phyloP scores from a whole-genome alignment of 1,140 invertebrate species.

The Orius insidiosus region DNA sequence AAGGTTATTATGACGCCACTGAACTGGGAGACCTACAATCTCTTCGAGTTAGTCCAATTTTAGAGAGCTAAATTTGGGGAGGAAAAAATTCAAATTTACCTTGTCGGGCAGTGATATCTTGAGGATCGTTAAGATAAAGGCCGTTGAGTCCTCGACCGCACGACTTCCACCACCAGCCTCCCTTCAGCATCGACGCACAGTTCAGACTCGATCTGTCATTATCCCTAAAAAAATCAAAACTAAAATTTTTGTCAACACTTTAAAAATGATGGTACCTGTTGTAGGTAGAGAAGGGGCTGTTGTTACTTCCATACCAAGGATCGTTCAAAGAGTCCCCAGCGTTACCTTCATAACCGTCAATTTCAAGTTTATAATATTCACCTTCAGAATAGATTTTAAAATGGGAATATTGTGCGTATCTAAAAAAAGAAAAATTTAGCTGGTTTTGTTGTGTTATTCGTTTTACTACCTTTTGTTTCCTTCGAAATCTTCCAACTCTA shows the following conservation, averaged over 20 bases:
- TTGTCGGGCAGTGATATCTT: conserved; percentile 74
- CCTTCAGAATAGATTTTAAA: conserved; percentile 81
- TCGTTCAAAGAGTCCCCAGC: conserved; percentile 80
- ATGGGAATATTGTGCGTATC: conserved; percentile 78
- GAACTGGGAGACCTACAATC: too few relatives aligned
- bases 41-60: too few relatives aligned
- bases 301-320: conserved; percentile 82
- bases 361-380: conserved; percentile 82
- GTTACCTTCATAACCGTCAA: conserved; percentile 79
- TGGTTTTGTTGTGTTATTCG: background rate
- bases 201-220: conserved; percentile 78
- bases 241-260: conserved; percentile 2
- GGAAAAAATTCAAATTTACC: too few relatives aligned
- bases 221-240: conserved; percentile 47
- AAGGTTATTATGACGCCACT: too few relatives aligned
- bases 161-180: conserved; percentile 86
- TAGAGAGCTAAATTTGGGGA: too few relatives aligned
- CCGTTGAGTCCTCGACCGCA: conserved; percentile 76
- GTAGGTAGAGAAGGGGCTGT: conserved; percentile 80
- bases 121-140: conserved; percentile 70
- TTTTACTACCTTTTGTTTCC: conserved; percentile 62
- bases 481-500: conserved; percentile 86
- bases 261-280: conserved; percentile 39
- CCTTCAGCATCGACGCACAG: conserved; percentile 81
- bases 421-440: conserved; percentile 24